Base-by-base conservation (phyloP, 2,797 vertebrate species). In the Margarornis squamiger region DNA sequence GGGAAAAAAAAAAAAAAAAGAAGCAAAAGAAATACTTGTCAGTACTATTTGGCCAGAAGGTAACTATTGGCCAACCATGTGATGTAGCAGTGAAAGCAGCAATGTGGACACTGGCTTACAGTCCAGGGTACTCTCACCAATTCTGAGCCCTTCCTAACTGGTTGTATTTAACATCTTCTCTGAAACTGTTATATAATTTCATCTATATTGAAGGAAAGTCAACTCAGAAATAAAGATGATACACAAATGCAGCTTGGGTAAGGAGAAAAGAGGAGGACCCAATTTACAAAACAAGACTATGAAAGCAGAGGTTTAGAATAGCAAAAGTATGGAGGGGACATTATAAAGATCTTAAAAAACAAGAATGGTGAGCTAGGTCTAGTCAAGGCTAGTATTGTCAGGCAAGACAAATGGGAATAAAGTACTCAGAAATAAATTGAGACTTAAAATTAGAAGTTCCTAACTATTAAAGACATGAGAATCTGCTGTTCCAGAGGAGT, bases 401-500 rank as follows among this genome's bases (percentile, higher is more conserved):
- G n/a, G 22, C 26, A 94, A 93, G 92, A 92, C 0, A 6, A 91
- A 94, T 86, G 62, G 14, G 11, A 68, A 43, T 71, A 74, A 90
- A 82, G 61, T 70, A 88, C 57, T 92, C 73, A 90, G 84, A 91
- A 80, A 91, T 77, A 95, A 82, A 93, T 67, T 29, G 52, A 88
- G 21, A 59, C 32, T 90, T 94, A 94, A 95, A 96, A 93, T 88
- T 93, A 97, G 88, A 90, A 92, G 61, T 86, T 93, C 75, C 32
- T 81, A 84, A 61, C 38, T 93, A 52, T 91, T 61, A 75, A 10
- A 77, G 72, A 57, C 62, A 61, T 26, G 41, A 92, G 34, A 20
- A 79, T 72, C 80, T 81, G 38, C 23, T 66, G 49, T 91, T 78
- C 39, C 61, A 57, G 68, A 83, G 63, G 27, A 88, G 16, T 8